Conservation (phyloP, 2,113 vertebrate genomes). For the Sterna hirundo region DNA sequence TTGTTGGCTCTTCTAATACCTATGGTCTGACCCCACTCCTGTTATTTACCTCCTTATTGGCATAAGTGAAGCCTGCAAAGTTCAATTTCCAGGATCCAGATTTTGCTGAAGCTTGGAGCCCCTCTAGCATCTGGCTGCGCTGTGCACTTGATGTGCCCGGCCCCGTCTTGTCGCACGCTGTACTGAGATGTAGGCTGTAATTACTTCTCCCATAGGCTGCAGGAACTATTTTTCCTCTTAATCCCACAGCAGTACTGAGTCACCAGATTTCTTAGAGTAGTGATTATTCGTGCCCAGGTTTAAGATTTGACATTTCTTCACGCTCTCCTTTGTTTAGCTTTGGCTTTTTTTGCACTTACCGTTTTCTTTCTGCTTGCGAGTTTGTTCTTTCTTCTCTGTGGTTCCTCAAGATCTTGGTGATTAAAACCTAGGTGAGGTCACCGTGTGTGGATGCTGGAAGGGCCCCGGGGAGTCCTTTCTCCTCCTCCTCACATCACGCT, state of each 20-base stretch:
- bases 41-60: not conserved
- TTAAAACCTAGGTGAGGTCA: not conserved
- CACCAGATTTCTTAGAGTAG: conserved; percentile 10
- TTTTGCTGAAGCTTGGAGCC: not conserved
- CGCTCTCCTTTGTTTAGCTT: not conserved
- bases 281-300: conserved; percentile 29
- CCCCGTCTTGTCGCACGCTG: not conserved
- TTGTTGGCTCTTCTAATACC: not conserved
- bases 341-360: not conserved
- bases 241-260: conserved; percentile 41
- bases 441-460: rapidly evolving
- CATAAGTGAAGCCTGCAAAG: not conserved
- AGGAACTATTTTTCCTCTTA: conserved; percentile 27
- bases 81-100: not conserved
- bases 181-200: not conserved
- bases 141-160: not conserved
- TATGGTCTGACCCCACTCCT: not conserved
- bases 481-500: not conserved
- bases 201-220: not conserved
- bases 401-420: not conserved
- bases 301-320: not conserved
- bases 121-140: not conserved
- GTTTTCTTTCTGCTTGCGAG: not conserved
- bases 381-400: not conserved
- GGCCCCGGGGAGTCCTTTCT: not conserved